Percentiles rank a stretch among this genome's conserved stretches.
Conservation (phyloP, 2,797 vertebrate genomes). For the Bryconaethiops microstoma region DNA sequence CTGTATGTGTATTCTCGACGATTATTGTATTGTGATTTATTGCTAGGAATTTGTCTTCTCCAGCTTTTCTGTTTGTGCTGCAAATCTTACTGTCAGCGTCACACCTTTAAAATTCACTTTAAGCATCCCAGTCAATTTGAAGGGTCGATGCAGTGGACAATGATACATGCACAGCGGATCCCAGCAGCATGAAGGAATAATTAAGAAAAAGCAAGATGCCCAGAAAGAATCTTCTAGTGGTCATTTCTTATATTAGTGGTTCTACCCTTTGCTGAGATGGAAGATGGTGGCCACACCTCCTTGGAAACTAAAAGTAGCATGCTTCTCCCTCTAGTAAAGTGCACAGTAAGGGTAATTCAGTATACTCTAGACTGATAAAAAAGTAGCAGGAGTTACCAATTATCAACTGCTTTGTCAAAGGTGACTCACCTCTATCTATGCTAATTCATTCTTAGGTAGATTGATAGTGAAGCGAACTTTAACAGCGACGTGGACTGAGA, state of each 20-base stretch:
- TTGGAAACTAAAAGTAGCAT: slow-evolving; percentile 1
- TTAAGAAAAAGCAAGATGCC: slow-evolving; percentile 71
- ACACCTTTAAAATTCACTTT: slow-evolving; percentile 59
- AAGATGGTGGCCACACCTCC: slow-evolving; percentile 8
- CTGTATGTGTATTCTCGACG: not conserved
- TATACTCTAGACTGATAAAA: not conserved
- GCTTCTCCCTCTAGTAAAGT: slow-evolving; percentile 2
- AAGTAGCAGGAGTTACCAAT: not conserved
- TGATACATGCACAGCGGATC: slow-evolving; percentile 68
- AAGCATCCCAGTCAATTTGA: slow-evolving; percentile 60
- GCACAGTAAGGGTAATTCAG: not conserved
- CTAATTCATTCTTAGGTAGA: not conserved
- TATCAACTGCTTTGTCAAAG: not conserved
- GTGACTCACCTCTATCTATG: not conserved
- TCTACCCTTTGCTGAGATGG: slow-evolving; percentile 42
- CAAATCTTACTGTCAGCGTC: slow-evolving; percentile 16
- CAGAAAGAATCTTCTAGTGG: slow-evolving; percentile 55
- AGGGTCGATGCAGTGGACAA: slow-evolving; percentile 69
- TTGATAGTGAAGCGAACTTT: no score
- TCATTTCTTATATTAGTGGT: slow-evolving; percentile 48
- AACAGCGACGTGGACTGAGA: no score
- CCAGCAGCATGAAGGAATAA: slow-evolving; percentile 70
- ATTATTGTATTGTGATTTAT: slow-evolving; percentile 31
- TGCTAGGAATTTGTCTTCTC: slow-evolving; percentile 23
- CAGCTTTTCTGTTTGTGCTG: slow-evolving; percentile 29